A percentile compares a stretch with the other conserved stretches of the same genome.
These are phyloP conservation scores for Patella pellucida DNA, from an alignment of 2,888 invertebrate genomes.

Conservation along the genomic window DNA sequence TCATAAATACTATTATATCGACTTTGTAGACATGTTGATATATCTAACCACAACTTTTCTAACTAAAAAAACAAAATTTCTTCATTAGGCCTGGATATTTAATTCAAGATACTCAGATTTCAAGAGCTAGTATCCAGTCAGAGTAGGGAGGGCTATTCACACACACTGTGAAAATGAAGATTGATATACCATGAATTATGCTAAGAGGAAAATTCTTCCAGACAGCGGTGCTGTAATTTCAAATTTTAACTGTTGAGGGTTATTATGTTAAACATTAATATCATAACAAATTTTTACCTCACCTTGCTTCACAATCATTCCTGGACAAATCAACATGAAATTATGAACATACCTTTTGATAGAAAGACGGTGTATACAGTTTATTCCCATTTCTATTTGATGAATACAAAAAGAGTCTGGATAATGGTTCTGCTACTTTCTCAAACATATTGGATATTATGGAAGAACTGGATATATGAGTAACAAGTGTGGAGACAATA, in stretches of 20 bases:
- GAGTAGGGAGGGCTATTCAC: too few species aligned
- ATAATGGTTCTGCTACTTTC: conserved; percentile 48
- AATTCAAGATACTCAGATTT: neutral
- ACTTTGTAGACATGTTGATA: conserved; percentile 54
- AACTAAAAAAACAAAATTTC: conserved; percentile 43
- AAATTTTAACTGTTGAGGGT: too few species aligned
- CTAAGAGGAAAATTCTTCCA: too few species aligned
- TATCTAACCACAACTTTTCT: conserved; percentile 63
- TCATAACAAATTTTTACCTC: too few species aligned
- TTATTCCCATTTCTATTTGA: conserved; percentile 41
- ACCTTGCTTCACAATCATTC: too few species aligned
- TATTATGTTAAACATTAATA: too few species aligned
- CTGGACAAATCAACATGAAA: too few species aligned
- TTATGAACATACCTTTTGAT: conserved; percentile 47
- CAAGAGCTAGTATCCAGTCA: too few species aligned
- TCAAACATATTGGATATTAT: conserved; percentile 45
- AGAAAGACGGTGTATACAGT: conserved; percentile 46
- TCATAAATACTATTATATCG: conserved; percentile 58
- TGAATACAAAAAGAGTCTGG: conserved; percentile 38
- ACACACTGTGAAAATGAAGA: too few species aligned
- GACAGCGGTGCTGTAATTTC: too few species aligned
- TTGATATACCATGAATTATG: too few species aligned
- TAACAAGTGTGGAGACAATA: conserved; percentile 43
- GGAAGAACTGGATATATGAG: conserved; percentile 45
- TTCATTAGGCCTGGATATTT: neutral